These are phyloP conservation scores for Acanthis flammea DNA, from an alignment of 2,797 vertebrate genomes.

Conservation along the genomic window DNA sequence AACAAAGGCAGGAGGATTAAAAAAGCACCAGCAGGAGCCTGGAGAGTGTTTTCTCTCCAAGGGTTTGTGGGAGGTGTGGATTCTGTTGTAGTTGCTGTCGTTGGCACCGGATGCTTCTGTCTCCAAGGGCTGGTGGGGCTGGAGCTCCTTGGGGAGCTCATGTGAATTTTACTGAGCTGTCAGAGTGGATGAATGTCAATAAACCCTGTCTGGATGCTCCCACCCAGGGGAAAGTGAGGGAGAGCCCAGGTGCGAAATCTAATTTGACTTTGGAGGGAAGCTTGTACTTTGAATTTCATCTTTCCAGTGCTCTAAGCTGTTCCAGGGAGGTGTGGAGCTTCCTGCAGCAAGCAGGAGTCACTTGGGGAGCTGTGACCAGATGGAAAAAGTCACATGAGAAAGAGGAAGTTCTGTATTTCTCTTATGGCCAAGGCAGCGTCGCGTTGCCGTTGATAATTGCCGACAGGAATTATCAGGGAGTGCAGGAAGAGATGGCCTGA, in stretches of 20 bases:
- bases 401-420: background rate
- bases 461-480: background rate
- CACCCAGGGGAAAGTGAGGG: background rate
- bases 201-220: background rate
- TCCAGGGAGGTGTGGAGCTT: background rate
- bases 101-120: background rate
- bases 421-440: background rate
- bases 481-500: background rate
- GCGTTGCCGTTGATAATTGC: background rate
- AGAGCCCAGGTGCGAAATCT: background rate
- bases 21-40: background rate
- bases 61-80: background rate
- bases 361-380: background rate
- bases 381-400: background rate
- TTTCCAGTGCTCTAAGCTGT: fast-evolving
- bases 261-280: background rate
- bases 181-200: background rate
- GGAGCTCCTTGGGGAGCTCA: background rate
- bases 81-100: fast-evolving
- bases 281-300: background rate
- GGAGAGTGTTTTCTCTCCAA: background rate
- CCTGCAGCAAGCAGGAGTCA: background rate
- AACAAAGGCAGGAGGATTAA: background rate
- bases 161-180: background rate
- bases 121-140: background rate